A percentile compares a stretch with the other conserved stretches of the same genome.
phyloP scores from a whole-genome alignment of 2,888 invertebrate species.

The Plagodis dolabraria region DNA sequence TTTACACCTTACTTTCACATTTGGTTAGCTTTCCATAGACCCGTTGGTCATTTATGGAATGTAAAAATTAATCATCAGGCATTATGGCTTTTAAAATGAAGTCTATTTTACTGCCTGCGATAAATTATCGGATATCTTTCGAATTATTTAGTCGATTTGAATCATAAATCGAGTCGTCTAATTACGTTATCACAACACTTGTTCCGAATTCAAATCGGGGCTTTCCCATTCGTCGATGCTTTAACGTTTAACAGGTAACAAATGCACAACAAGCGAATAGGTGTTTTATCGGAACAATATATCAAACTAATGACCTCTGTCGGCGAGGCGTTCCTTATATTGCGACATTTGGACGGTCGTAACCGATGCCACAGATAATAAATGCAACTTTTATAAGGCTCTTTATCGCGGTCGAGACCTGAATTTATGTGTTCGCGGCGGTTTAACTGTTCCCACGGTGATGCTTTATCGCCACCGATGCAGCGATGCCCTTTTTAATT shows the following conservation, averaged over 20 bases:
- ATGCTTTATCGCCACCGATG: slow-evolving; percentile 57
- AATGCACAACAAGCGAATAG: slow-evolving; percentile 44
- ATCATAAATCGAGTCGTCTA: slow-evolving; percentile 34
- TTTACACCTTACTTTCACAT: slow-evolving; percentile 3
- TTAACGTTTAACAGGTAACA: slow-evolving; percentile 35
- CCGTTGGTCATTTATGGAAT: slow-evolving; percentile 18
- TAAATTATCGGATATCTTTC: slow-evolving; percentile 34
- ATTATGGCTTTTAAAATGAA: slow-evolving; percentile 26
- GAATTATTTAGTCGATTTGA: slow-evolving; percentile 32
- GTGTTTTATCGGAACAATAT: slow-evolving; percentile 55
- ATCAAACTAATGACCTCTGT: slow-evolving; percentile 65
- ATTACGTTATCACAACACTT: slow-evolving; percentile 37
- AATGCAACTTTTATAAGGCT: slow-evolving; percentile 70
- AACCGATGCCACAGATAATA: slow-evolving; percentile 62
- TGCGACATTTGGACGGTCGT: slow-evolving; percentile 53
- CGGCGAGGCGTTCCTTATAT: slow-evolving; percentile 55
- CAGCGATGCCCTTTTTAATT: slow-evolving; percentile 59
- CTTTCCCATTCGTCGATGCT: slow-evolving; percentile 33
- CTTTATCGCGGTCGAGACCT: slow-evolving; percentile 60
- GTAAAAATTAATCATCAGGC: slow-evolving; percentile 15
- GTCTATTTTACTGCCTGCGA: slow-evolving; percentile 17
- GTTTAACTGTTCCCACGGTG: slow-evolving; percentile 66
- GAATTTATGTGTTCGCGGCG: slow-evolving; percentile 63
- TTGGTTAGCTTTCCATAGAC: slow-evolving; percentile 10
- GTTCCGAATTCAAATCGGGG: slow-evolving; percentile 32